A percentile compares a stretch with the other conserved stretches of the same genome.
Conservation (phyloP, 2,113 vertebrate genomes). For the Prochilodus magdalenae region DNA sequence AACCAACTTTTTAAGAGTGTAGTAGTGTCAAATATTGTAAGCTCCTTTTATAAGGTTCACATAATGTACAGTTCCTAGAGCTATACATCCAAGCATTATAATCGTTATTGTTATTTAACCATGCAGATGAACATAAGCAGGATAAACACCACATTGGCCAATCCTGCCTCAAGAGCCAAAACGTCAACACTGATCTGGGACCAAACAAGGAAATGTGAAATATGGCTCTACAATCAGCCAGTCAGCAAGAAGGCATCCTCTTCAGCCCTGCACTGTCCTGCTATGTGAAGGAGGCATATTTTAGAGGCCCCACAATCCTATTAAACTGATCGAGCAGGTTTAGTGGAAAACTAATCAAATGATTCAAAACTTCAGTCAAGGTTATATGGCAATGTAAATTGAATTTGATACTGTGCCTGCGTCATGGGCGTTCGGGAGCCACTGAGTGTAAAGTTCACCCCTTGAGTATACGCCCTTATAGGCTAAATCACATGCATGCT, state of each 20-base stretch:
- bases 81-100: no score
- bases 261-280: background rate
- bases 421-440: conserved; percentile 67
- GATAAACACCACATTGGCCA: background rate
- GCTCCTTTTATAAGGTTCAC: no score
- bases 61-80: no score
- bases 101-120: background rate
- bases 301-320: conserved; percentile 62
- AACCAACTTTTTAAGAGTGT: no score
- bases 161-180: background rate
- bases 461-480: conserved; percentile 44
- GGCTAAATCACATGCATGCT: conserved; percentile 26
- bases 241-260: conserved; percentile 1
- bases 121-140: background rate
- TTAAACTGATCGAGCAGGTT: conserved; percentile 69
- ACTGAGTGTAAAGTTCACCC: conserved; percentile 65
- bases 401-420: conserved; percentile 68
- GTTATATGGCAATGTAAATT: conserved; percentile 72
- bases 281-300: conserved; percentile 44
- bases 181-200: conserved; percentile 27
- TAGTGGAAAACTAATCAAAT: conserved; percentile 72
- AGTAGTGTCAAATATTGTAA: no score
- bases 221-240: conserved; percentile 7
- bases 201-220: conserved; percentile 24
- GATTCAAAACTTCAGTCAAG: conserved; percentile 74